These are phyloP conservation scores for Eilema depressum DNA, from an alignment of 2,888 invertebrate species.

Conservation along the genomic window DNA sequence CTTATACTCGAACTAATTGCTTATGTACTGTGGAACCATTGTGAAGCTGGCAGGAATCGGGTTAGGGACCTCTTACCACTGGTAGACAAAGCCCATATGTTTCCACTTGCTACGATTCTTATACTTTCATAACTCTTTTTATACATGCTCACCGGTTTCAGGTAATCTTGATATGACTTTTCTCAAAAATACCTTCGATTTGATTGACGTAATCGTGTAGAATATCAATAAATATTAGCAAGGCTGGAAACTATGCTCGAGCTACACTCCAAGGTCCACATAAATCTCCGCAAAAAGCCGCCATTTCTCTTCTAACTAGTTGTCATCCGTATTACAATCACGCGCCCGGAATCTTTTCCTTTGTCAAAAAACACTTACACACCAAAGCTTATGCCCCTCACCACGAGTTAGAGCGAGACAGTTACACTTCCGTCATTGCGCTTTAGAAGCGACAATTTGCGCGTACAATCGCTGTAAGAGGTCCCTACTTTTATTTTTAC, in stretches of 20 bases:
- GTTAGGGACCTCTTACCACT: too few species aligned
- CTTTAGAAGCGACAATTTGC: conserved; percentile 56
- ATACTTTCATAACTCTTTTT: too few species aligned
- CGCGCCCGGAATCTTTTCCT: conserved; percentile 67
- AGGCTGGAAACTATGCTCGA: conserved; percentile 8
- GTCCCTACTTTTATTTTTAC: conserved; percentile 77
- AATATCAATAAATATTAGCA: background rate
- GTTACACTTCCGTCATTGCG: conserved; percentile 38
- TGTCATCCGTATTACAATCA: conserved; percentile 64
- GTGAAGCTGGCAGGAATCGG: too few species aligned
- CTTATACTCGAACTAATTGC: too few species aligned
- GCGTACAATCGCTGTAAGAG: conserved; percentile 70
- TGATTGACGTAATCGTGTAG: too few species aligned
- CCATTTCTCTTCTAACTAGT: conserved; percentile 54
- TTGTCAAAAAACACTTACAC: conserved; percentile 65
- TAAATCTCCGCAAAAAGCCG: conserved; percentile 52
- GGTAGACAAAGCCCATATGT: too few species aligned
- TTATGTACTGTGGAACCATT: too few species aligned
- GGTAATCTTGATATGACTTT: too few species aligned
- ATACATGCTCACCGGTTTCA: too few species aligned
- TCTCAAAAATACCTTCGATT: too few species aligned
- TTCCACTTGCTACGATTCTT: too few species aligned
- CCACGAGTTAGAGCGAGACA: conserved; percentile 47
- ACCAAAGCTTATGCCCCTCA: conserved; percentile 31
- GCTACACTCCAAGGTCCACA: conserved; percentile 24